A percentile compares a stretch with the other conserved stretches of the same genome.
phyloP scores from a whole-genome alignment of 2,113 vertebrate genomes.

The Hippopotamus amphibius region DNA sequence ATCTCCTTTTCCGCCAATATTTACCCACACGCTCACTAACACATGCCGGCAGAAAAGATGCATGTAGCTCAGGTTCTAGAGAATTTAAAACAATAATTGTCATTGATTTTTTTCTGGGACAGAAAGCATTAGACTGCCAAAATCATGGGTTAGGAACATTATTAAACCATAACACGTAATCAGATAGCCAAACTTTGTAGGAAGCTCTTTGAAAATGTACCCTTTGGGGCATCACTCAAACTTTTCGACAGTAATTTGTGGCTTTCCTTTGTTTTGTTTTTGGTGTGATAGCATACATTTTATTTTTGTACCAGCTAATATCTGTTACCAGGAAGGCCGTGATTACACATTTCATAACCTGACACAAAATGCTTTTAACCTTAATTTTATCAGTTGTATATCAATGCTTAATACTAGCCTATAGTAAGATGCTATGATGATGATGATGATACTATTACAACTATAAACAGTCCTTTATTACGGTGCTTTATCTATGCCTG shows the following conservation, averaged over 20 bases:
- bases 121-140: conserved; percentile 60
- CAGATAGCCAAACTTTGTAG: background rate
- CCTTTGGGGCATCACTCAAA: background rate
- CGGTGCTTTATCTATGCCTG: background rate
- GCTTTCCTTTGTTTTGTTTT: background rate
- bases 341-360: background rate
- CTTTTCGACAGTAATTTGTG: background rate
- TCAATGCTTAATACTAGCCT: background rate
- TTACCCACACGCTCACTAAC: background rate
- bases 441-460: background rate
- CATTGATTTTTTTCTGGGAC: conserved; percentile 32
- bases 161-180: conserved; percentile 25
- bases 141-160: background rate
- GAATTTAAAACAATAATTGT: conserved; percentile 54
- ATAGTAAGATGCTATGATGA: background rate
- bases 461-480: background rate
- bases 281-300: background rate
- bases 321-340: background rate
- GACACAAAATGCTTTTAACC: background rate
- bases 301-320: background rate
- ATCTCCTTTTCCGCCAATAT: background rate
- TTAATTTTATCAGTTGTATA: background rate
- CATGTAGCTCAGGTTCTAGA: background rate
- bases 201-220: conserved; percentile 4
- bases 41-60: background rate